These are phyloP conservation scores for Nowickia ferox DNA, from an alignment of 2,888 invertebrate species.

Conservation along the genomic window DNA sequence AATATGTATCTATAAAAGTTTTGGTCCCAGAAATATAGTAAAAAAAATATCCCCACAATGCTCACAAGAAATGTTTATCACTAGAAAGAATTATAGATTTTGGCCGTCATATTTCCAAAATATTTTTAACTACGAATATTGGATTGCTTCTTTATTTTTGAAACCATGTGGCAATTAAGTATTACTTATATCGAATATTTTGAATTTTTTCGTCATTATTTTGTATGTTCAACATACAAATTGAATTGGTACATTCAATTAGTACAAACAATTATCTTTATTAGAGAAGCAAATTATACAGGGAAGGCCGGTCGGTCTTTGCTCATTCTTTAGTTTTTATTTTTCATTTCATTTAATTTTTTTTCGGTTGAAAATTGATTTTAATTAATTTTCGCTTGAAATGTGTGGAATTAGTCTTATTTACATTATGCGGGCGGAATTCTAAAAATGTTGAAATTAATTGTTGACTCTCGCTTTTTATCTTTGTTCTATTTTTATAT, in stretches of 20 bases:
- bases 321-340: background rate
- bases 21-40: too few species aligned
- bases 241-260: constrained; percentile 36
- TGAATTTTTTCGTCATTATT: constrained; percentile 7
- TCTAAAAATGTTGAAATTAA: constrained; percentile 35
- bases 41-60: background rate
- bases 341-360: background rate
- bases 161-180: constrained; percentile 15
- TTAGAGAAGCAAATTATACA: constrained; percentile 1
- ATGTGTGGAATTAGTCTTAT: background rate
- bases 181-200: constrained; percentile 38
- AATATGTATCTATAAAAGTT: too few species aligned
- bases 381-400: constrained; percentile 40
- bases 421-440: constrained; percentile 35
- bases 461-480: constrained; percentile 49
- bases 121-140: background rate
- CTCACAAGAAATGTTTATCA: background rate
- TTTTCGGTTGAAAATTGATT: constrained; percentile 4
- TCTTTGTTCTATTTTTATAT: constrained; percentile 23
- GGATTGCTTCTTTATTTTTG: background rate
- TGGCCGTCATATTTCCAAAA: background rate
- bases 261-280: constrained; percentile 39
- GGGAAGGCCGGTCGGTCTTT: constrained; percentile 38
- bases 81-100: background rate
- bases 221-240: constrained; percentile 9